phyloP scores from a whole-genome alignment of 2,797 vertebrate genomes.

The Uromys caudimaculatus region DNA sequence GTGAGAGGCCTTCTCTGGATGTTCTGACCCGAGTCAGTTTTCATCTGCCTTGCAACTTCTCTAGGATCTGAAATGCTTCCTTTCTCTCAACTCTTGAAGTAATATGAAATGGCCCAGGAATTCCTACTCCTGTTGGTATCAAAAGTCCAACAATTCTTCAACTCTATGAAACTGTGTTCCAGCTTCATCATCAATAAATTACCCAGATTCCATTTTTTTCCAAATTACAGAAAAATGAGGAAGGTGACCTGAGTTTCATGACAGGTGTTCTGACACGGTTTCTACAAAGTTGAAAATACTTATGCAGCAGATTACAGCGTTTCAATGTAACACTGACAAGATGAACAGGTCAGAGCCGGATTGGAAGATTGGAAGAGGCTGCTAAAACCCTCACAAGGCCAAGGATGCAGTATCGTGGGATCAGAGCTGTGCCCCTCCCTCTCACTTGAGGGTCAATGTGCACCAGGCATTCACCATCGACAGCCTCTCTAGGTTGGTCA shows the following conservation, averaged over 20 bases:
- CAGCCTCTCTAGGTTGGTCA: not conserved
- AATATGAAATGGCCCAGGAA: not conserved
- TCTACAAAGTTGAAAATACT: not conserved
- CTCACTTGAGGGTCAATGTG: not conserved
- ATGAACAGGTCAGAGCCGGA: conserved; percentile 16
- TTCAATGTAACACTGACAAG: conserved; percentile 54
- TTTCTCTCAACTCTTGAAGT: not conserved
- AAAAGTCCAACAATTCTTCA: conserved; percentile 40
- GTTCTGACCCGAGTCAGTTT: not conserved
- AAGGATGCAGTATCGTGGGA: not conserved
- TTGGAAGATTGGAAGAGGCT: conserved; percentile 31
- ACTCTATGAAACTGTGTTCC: not conserved
- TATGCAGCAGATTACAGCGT: conserved; percentile 61
- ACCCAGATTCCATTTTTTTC: not conserved
- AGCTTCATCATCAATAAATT: not conserved
- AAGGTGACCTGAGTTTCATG: not conserved
- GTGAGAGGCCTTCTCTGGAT: not conserved
- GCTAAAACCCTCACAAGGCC: not conserved
- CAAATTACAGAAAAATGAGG: not conserved
- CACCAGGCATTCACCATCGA: rapidly evolving
- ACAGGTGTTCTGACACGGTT: conserved; percentile 7
- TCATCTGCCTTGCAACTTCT: not conserved
- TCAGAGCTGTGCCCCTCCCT: no score
- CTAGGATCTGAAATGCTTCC: not conserved
- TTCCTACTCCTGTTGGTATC: not conserved